Conservation (phyloP, 2,888 invertebrate species). For the Malthinus flaveolus region DNA sequence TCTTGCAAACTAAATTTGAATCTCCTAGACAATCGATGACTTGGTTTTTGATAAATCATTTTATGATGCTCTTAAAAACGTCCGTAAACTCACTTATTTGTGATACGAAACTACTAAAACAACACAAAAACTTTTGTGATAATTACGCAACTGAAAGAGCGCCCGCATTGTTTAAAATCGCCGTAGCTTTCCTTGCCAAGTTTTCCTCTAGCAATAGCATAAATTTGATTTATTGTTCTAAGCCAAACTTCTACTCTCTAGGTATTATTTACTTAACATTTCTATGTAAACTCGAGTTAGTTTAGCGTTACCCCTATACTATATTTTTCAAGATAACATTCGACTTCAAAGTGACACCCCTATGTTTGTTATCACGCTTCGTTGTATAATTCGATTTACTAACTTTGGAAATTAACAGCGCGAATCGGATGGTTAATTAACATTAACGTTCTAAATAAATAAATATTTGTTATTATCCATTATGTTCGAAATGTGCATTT, state of each 20-base stretch:
- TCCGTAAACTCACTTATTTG: no score
- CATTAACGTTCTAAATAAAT: slow-evolving; percentile 10
- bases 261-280: background rate
- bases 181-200: no score
- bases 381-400: slow-evolving; percentile 11
- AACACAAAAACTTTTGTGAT: no score
- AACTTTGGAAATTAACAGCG: slow-evolving; percentile 13
- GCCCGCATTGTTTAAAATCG: no score
- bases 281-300: slow-evolving; percentile 1
- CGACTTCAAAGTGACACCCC: slow-evolving; percentile 19
- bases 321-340: slow-evolving; percentile 9
- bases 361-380: slow-evolving; percentile 18
- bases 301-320: slow-evolving; percentile 13
- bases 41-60: no score
- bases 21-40: no score
- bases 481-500: no score
- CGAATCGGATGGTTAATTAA: slow-evolving; percentile 18
- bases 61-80: no score
- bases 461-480: background rate
- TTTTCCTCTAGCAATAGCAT: no score
- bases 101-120: slow-evolving; percentile 1
- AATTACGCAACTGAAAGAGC: no score
- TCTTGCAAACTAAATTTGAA: no score
- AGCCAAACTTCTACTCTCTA: background rate
- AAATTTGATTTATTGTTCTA: background rate